Percentiles rank a stretch among this genome's conserved stretches.
Evolutionary conservation across 92 coral and sea anemone genomes (phyloP).

Genomic region (Palythoa heliodiscus): DNA sequence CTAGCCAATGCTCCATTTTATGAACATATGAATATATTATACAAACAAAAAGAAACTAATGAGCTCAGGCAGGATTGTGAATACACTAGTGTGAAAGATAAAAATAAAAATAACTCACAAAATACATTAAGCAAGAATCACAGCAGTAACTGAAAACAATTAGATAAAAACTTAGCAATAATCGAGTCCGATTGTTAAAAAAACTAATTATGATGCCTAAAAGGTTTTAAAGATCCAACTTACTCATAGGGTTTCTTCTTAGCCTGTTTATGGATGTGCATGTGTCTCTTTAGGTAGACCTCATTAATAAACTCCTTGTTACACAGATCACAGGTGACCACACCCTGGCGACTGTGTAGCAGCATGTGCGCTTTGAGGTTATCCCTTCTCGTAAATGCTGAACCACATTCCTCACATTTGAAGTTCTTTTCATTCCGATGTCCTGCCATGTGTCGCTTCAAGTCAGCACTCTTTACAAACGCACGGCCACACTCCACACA

Average conservation of each 20-base stretch:
- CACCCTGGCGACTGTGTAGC: constrained; percentile 75
- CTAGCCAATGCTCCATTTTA: no score
- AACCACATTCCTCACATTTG: constrained; percentile 78
- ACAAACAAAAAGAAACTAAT: no score
- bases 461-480: constrained; percentile 92
- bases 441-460: constrained; percentile 88
- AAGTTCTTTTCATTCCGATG: constrained; percentile 85
- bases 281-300: constrained; percentile 82
- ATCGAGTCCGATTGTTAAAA: no score
- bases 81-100: no score
- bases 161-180: no score
- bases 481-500: constrained; percentile 78
- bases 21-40: no score
- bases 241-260: constrained; percentile 92
- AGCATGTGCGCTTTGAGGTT: constrained; percentile 89
- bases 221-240: constrained; percentile 17
- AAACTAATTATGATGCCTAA: no score
- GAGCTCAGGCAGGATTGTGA: no score
- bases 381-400: constrained; percentile 80
- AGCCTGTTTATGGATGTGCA: constrained; percentile 91
- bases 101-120: no score
- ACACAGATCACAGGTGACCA: constrained; percentile 82
- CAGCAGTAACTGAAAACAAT: no score
- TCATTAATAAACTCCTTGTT: constrained; percentile 83
- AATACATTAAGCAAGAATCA: no score